phyloP scores from a whole-genome alignment of 2,113 vertebrate genomes.

The Prunella fulvescens region DNA sequence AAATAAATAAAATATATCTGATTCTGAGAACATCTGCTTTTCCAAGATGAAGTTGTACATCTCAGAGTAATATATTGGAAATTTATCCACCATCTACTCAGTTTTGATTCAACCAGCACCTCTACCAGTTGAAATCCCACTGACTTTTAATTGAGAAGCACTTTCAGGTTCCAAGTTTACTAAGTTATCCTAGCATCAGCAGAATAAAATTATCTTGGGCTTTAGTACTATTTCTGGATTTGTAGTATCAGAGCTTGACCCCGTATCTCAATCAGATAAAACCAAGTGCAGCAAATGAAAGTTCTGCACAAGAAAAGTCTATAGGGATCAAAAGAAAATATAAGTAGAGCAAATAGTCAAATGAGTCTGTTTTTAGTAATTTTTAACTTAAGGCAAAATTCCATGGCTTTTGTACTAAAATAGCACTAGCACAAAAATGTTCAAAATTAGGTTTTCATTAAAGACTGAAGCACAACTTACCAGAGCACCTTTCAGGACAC shows the following conservation, averaged over 20 bases:
- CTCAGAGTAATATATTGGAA: background rate
- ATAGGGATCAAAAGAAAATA: background rate
- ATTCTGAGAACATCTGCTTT: background rate
- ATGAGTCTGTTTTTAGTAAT: background rate
- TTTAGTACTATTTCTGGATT: background rate
- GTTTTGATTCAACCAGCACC: background rate
- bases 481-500: background rate
- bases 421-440: background rate
- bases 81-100: background rate
- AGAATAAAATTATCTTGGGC: background rate
- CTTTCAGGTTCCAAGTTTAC: background rate
- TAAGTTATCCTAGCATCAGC: background rate
- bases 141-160: background rate
- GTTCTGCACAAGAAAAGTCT: background rate
- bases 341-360: slow-evolving; percentile 13
- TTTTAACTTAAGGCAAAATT: slow-evolving; percentile 29
- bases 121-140: background rate
- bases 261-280: background rate
- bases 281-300: background rate
- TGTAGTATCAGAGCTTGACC: background rate
- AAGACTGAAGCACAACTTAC: background rate
- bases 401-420: background rate
- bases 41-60: background rate
- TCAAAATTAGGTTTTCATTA: background rate
- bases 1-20: background rate